A percentile compares a stretch with the other conserved stretches of the same genome.
phyloP scores from a whole-genome alignment of 2,888 invertebrate genomes.

The Platycheirus albimanus region DNA sequence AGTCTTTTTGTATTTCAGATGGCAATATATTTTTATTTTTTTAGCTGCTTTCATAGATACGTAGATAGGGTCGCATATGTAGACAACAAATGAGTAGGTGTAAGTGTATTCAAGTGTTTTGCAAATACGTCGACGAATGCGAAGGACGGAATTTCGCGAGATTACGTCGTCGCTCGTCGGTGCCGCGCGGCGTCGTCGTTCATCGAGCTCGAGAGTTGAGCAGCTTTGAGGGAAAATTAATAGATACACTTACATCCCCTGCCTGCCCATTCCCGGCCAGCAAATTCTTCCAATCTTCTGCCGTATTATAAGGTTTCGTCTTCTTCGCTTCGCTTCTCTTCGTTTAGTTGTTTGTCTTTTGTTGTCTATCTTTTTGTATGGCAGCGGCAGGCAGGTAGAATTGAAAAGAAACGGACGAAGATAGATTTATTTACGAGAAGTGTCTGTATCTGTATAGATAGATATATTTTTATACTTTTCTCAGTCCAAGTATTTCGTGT shows the following conservation, averaged over 20 bases:
- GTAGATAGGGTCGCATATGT: background rate
- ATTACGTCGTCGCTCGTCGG: no score
- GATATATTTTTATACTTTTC: slow-evolving; percentile 9
- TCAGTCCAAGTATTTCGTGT: slow-evolving; percentile 7
- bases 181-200: no score
- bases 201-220: slow-evolving; percentile 26
- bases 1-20: slow-evolving; percentile 50
- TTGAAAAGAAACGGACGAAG: no score
- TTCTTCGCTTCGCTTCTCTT: no score
- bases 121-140: slow-evolving; percentile 58
- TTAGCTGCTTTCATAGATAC: slow-evolving; percentile 49
- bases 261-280: no score
- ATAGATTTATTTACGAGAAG: slow-evolving; percentile 9
- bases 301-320: slow-evolving; percentile 6
- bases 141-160: slow-evolving; percentile 72
- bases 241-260: slow-evolving; percentile 18
- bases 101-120: slow-evolving; percentile 50
- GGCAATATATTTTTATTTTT: no score
- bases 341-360: slow-evolving; percentile 15
- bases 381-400: background rate
- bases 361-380: slow-evolving; percentile 25
- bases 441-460: background rate
- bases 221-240: slow-evolving; percentile 39
- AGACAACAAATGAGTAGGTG: slow-evolving; percentile 8
- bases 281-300: background rate